Conservation (phyloP, 2,888 invertebrate species). For the Drosophila anomalipes region DNA sequence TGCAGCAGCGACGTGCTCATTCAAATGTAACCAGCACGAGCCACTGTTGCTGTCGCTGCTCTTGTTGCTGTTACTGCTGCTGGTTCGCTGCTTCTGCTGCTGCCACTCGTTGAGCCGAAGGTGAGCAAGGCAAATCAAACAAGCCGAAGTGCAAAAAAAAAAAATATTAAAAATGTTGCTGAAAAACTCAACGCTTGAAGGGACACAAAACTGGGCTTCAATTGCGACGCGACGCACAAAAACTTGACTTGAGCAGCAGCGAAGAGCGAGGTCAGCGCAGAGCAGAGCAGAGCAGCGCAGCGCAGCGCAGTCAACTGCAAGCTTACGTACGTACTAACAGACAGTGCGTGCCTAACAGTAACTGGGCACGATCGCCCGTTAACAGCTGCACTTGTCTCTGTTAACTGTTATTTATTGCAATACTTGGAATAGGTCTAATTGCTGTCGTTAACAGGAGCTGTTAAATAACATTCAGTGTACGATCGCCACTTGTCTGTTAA, state of each 20-base stretch:
- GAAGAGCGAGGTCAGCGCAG: constrained; percentile 47
- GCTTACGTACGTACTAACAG: constrained; percentile 33
- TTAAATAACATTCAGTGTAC: background rate
- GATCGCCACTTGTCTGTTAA: constrained; percentile 22
- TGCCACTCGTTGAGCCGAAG: constrained; percentile 67
- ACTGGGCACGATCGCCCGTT: background rate
- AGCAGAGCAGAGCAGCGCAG: constrained; percentile 8
- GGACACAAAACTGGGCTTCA: constrained; percentile 71
- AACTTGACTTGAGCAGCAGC: constrained; percentile 56
- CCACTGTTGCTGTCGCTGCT: constrained; percentile 35
- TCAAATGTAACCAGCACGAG: constrained; percentile 80
- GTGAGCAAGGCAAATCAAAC: constrained; percentile 75
- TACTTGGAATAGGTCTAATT: background rate
- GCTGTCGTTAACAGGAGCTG: background rate
- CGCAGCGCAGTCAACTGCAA: constrained; percentile 14
- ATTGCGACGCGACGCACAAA: constrained; percentile 58
- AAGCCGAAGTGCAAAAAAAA: constrained; percentile 65
- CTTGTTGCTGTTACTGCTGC: constrained; percentile 29
- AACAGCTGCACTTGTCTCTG: constrained; percentile 12
- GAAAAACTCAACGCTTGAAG: constrained; percentile 71
- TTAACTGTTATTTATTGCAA: background rate
- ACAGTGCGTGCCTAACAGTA: constrained; percentile 10
- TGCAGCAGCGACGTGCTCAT: constrained; percentile 65
- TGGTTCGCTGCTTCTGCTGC: constrained; percentile 22
- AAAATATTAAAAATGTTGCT: constrained; percentile 23